These are phyloP conservation scores for Eupeodes latifasciatus DNA, from an alignment of 2,888 invertebrate species.

Conservation along the genomic window DNA sequence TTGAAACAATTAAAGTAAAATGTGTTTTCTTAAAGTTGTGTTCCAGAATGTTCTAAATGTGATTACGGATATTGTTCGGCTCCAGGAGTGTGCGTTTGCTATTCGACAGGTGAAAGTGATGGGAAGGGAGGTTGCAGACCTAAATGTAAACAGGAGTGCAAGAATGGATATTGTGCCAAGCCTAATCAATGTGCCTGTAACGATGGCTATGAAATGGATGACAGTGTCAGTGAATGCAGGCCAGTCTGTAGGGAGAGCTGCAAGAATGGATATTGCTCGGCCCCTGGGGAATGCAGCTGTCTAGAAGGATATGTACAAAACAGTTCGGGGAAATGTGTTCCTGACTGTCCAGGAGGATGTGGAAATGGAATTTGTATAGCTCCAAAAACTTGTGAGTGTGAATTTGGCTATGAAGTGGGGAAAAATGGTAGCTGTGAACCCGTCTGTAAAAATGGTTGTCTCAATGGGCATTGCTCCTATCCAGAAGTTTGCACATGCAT, in stretches of 20 bases:
- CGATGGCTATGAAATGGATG: conserved; percentile 84
- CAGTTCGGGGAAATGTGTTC: conserved; percentile 76
- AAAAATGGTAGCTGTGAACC: conserved; percentile 85
- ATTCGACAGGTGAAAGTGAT: conserved; percentile 76
- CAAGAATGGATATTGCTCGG: conserved; percentile 79
- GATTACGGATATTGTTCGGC: conserved; percentile 80
- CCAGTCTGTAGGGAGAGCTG: conserved; percentile 79
- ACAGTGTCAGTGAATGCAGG: conserved; percentile 67
- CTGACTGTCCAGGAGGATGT: conserved; percentile 77
- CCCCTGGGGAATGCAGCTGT: conserved; percentile 80
- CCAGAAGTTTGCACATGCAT: conserved; percentile 86
- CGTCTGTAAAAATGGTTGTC: conserved; percentile 79
- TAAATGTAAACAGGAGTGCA: conserved; percentile 79
- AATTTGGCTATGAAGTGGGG: conserved; percentile 78
- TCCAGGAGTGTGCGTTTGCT: conserved; percentile 80
- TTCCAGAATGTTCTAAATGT: conserved; percentile 80
- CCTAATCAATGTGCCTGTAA: conserved; percentile 87
- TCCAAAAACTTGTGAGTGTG: conserved; percentile 81
- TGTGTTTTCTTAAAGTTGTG: conserved; percentile 77
- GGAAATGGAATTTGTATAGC: conserved; percentile 78
- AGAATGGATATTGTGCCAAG: conserved; percentile 82
- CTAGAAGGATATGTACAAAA: conserved; percentile 84
- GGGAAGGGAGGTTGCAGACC: conserved; percentile 79
- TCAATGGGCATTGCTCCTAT: conserved; percentile 85
- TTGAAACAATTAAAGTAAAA: conserved; percentile 61